A percentile compares a stretch with the other conserved stretches of the same genome.
These are phyloP conservation scores for Apis cerana DNA, from an alignment of 1,140 invertebrate species.

Conservation along the genomic window DNA sequence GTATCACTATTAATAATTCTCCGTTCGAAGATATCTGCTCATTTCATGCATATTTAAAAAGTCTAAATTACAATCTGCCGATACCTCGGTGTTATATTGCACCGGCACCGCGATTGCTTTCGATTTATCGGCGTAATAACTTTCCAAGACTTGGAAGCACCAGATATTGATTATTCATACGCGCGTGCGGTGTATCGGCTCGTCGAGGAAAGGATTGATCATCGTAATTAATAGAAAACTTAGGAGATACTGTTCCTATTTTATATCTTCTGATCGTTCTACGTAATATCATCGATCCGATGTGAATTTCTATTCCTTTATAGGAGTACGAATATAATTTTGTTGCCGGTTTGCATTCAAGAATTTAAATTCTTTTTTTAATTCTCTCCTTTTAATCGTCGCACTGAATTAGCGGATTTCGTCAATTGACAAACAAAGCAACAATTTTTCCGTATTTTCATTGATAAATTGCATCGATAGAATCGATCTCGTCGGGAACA, in stretches of 20 bases:
- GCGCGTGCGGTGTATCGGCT: neutral
- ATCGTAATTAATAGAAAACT: slow-evolving; percentile 5
- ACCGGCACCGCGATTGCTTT: slow-evolving; percentile 6
- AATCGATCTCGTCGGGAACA: too few relatives aligned
- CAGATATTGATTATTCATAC: slow-evolving; percentile 21
- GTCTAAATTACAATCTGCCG: slow-evolving; percentile 17
- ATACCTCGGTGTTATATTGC: slow-evolving; percentile 2
- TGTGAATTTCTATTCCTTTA: neutral
- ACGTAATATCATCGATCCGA: too few relatives aligned
- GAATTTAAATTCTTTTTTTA: too few relatives aligned
- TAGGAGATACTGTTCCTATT: neutral
- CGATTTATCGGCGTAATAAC: slow-evolving; percentile 22
- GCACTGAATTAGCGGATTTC: too few relatives aligned
- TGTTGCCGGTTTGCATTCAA: too few relatives aligned
- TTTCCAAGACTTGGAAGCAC: neutral
- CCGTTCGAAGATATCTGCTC: neutral
- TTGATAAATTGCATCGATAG: too few relatives aligned
- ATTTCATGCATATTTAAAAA: slow-evolving; percentile 4
- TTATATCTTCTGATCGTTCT: neutral
- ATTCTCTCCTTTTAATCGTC: too few relatives aligned
- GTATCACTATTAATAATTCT: neutral
- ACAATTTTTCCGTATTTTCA: too few relatives aligned
- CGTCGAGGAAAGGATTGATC: neutral
- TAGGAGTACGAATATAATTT: too few relatives aligned
- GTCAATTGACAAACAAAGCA: too few relatives aligned